Percentiles rank a stretch among this genome's conserved stretches.
Evolutionary conservation across 64 coral and sea anemone genomes (phyloP).

Genomic region (Montipora efflorescens): DNA sequence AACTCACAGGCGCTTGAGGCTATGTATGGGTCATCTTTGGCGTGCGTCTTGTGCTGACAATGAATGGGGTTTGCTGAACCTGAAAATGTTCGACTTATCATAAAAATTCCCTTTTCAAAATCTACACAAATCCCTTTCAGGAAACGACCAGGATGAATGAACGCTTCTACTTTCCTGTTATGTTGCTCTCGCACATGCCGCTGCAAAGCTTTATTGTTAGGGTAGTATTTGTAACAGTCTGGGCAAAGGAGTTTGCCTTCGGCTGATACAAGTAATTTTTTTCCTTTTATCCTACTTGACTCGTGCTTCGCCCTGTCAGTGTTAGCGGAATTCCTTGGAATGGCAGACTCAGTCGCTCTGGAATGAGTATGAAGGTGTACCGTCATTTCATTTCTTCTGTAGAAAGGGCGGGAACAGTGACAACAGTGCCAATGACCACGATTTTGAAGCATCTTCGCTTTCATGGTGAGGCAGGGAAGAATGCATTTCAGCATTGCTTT

Average conservation of each 20-base stretch:
- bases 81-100: conserved; percentile 32
- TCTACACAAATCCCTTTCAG: conserved; percentile 33
- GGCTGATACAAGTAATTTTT: too few species aligned
- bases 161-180: not conserved
- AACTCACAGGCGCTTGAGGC: not conserved
- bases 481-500: too few species aligned
- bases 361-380: too few species aligned
- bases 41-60: not conserved
- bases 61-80: conserved; percentile 21
- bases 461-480: too few species aligned
- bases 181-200: conserved; percentile 33
- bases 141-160: not conserved
- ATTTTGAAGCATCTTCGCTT: too few species aligned
- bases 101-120: conserved; percentile 20
- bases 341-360: too few species aligned
- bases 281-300: too few species aligned
- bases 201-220: conserved; percentile 11
- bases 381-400: too few species aligned
- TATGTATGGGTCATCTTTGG: not conserved
- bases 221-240: not conserved
- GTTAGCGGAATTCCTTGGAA: too few species aligned
- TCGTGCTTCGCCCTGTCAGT: too few species aligned
- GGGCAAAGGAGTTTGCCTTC: not conserved
- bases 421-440: too few species aligned
- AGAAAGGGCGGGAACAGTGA: too few species aligned